Evolutionary conservation across 2,797 vertebrate species (phyloP).

Genomic region (Cryptoprocta ferox): DNA sequence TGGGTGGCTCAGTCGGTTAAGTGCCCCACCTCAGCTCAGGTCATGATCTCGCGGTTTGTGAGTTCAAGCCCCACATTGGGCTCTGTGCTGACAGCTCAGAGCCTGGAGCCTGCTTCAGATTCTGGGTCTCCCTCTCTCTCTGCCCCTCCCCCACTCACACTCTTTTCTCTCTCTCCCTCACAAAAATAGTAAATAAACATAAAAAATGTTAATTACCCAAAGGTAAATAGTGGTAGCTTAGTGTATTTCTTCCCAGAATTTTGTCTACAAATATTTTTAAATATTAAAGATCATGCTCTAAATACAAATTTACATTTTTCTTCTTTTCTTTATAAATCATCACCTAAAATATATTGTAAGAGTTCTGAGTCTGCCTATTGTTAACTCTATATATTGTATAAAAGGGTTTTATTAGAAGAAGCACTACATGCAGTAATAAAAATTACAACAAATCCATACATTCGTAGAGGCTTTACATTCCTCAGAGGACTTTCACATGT

Average conservation of each 20-base stretch:
- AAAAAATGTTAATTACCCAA: neutral
- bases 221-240: neutral
- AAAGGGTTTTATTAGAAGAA: neutral
- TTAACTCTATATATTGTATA: neutral
- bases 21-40: neutral
- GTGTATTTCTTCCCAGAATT: conserved; percentile 2
- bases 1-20: neutral
- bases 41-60: neutral
- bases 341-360: neutral
- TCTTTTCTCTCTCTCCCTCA: too few relatives aligned
- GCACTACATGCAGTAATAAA: neutral
- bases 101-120: neutral
- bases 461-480: neutral
- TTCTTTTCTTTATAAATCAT: neutral
- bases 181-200: too few relatives aligned
- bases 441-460: neutral
- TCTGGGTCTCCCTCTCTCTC: neutral
- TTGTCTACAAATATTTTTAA: neutral
- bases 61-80: neutral
- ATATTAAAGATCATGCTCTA: neutral
- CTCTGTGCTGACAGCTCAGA: too few relatives aligned
- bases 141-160: too few relatives aligned
- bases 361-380: neutral
- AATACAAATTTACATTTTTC: neutral
- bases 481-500: neutral